phyloP scores from a whole-genome alignment of 2,888 invertebrate genomes.

The Nomada flava region DNA sequence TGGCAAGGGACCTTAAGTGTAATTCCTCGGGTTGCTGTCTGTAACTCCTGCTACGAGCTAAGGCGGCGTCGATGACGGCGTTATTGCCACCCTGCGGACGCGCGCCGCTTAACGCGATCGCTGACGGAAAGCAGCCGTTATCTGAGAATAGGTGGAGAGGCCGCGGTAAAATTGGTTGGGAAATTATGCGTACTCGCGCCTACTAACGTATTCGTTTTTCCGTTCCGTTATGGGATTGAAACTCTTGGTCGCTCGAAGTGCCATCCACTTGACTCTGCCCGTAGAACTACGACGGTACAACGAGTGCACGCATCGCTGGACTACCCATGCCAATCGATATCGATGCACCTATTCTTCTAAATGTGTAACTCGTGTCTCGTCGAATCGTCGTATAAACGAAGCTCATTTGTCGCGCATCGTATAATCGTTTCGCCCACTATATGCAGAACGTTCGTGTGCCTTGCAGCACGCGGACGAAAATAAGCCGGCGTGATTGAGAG shows the following conservation, averaged over 20 bases:
- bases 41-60: slow-evolving; percentile 52
- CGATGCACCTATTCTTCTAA: too few species aligned
- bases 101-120: slow-evolving; percentile 69
- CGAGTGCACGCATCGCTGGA: too few species aligned
- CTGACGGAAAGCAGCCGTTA: slow-evolving; percentile 65
- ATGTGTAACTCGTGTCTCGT: not conserved
- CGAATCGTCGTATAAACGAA: slow-evolving; percentile 1
- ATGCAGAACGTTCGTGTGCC: not conserved
- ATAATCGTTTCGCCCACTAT: not conserved
- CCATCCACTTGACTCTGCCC: too few species aligned
- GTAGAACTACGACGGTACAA: too few species aligned
- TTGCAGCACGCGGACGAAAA: slow-evolving; percentile 22
- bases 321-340: too few species aligned
- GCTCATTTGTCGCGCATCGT: slow-evolving; percentile 11
- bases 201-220: slow-evolving; percentile 38
- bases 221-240: not conserved
- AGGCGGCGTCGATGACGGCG: slow-evolving; percentile 68
- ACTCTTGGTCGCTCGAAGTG: too few species aligned
- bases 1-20: slow-evolving; percentile 64
- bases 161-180: slow-evolving; percentile 51
- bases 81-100: slow-evolving; percentile 63
- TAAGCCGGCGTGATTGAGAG: slow-evolving; percentile 1
- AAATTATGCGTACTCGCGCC: slow-evolving; percentile 42
- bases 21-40: slow-evolving; percentile 60
- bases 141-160: slow-evolving; percentile 65